Base-by-base conservation (phyloP, 2,797 vertebrate species). In the Danio tinwini region DNA sequence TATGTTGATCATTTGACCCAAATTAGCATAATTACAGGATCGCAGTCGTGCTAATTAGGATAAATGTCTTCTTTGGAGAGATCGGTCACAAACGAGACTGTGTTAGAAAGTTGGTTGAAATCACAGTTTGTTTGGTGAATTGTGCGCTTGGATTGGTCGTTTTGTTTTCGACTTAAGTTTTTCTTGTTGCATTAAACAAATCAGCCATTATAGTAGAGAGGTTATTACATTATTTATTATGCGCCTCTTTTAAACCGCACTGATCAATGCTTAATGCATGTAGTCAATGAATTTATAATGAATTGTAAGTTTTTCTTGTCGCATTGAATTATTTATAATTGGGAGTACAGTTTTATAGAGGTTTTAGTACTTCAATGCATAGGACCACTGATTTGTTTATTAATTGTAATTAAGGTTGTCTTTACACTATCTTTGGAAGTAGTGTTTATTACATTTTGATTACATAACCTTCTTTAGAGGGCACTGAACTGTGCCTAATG, bases 311-410 rank as follows among this genome's bases (percentile, higher is more conserved):
- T 58, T 59, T 58, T 42, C 42, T 37, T 75, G 42, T 61, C 56
- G n/a, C 47, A 52, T 19, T 64, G 52, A 64, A 58, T 37, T 49
- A 29, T 14, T 77, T 17, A 21, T 59, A 47, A 70, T 83, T 72
- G 29, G 40, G 11, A 65, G 8, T n/a, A 29, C 1, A 29, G 29
- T 29, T 29, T 29, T 29, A 3, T 1, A 29, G 29, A 29, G 29
- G 3, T 29, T 29, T 29, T 3, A 29, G 29, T 29, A 29, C 29
- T 29, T 29, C 3, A 29, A 29, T 29, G 29, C 29, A 29, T 29
- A 29, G 1, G 29, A 29, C 29, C 29, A 1, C 1, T 29, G 29
- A 29, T n/a, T n/a, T n/a, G 29, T 29, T 29, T 29, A 29, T 29
- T 3, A 29, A 3, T 29, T 29, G 29, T 29, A 29, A 29, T 29